Evolutionary conservation across 2,888 invertebrate genomes (phyloP).

Genomic region (Sceliomorpha sp.): DNA sequence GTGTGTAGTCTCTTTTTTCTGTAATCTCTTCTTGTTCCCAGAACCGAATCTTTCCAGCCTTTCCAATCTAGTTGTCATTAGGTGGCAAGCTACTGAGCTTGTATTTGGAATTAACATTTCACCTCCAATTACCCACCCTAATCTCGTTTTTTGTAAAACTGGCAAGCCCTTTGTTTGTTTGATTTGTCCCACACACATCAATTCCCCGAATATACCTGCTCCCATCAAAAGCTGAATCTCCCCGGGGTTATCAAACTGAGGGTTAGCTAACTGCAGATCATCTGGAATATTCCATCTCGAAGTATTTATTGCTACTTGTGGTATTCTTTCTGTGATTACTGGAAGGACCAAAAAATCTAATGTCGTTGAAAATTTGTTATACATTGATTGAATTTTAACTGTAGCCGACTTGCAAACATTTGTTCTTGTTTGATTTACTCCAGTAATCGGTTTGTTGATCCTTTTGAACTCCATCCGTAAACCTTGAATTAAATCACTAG

Average conservation of each 20-base stretch:
- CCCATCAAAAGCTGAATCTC: constrained; percentile 3
- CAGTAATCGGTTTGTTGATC: background rate
- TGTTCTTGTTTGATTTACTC: constrained; percentile 1
- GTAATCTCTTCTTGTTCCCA: constrained; percentile 1
- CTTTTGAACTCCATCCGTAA: background rate
- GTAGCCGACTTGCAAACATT: constrained; percentile 1
- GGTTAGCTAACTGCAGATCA: no score
- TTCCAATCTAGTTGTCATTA: constrained; percentile 3
- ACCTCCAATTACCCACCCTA: constrained; percentile 2
- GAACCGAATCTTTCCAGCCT: background rate
- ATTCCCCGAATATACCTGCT: constrained; percentile 1
- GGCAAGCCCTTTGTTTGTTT: constrained; percentile 4
- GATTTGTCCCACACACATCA: constrained; percentile 1
- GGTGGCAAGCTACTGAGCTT: constrained; percentile 2
- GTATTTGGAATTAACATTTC: constrained; percentile 2
- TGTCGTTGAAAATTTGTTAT: constrained; percentile 1
- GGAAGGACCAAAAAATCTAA: constrained; percentile 1
- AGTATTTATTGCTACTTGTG: no score
- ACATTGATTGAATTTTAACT: constrained; percentile 2
- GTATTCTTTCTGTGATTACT: no score
- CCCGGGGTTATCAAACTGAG: no score
- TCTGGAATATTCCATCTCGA: no score
- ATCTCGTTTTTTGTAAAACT: constrained; percentile 1
- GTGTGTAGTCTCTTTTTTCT: background rate
- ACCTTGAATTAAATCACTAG: no score